These are phyloP conservation scores for Yponomeuta plumbellus DNA, from an alignment of 2,888 invertebrate species.

Conservation along the genomic window DNA sequence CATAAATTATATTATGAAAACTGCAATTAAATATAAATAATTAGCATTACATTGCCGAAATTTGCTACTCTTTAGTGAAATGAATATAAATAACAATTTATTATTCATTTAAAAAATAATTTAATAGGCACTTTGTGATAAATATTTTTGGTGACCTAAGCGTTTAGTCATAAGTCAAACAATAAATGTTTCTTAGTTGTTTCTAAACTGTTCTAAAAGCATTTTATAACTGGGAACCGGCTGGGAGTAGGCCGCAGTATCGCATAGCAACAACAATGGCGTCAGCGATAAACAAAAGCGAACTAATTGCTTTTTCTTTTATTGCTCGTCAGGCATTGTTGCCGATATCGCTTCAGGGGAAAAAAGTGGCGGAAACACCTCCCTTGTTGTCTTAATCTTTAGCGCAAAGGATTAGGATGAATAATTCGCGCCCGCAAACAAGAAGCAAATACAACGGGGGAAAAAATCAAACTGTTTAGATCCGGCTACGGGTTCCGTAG, in stretches of 20 bases:
- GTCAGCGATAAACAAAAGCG: slow-evolving; percentile 45
- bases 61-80: too few species aligned
- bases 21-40: too few species aligned
- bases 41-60: too few species aligned
- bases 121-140: too few species aligned
- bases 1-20: too few species aligned
- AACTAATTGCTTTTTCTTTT: slow-evolving; percentile 49
- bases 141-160: too few species aligned
- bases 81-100: too few species aligned
- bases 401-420: slow-evolving; percentile 41
- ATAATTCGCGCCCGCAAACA: slow-evolving; percentile 34
- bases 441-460: slow-evolving; percentile 39
- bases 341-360: slow-evolving; percentile 39
- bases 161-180: too few species aligned
- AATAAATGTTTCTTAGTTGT: too few species aligned
- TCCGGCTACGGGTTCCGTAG: neutral
- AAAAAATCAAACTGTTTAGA: slow-evolving; percentile 19
- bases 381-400: slow-evolving; percentile 38
- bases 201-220: too few species aligned
- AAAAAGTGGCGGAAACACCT: slow-evolving; percentile 34
- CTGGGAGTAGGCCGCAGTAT: neutral
- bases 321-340: slow-evolving; percentile 36
- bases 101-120: too few species aligned
- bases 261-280: slow-evolving; percentile 1
- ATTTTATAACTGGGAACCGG: neutral